A percentile compares a stretch with the other conserved stretches of the same genome.
phyloP scores from a whole-genome alignment of 1,140 invertebrate species.

The Sweltsa coloradensis region DNA sequence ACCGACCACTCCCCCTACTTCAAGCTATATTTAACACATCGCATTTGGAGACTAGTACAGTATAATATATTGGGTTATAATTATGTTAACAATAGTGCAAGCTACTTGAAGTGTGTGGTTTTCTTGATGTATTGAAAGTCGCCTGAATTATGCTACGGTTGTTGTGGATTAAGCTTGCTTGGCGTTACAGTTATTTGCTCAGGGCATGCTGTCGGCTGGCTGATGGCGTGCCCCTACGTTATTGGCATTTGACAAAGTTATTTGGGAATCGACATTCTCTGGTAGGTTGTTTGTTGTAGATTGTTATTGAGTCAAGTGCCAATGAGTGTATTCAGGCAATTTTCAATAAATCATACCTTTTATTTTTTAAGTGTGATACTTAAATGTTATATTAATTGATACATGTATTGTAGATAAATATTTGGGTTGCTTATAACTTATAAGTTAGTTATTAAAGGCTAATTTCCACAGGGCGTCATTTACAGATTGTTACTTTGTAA shows the following conservation, averaged over 20 bases:
- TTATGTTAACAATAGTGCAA: conserved; percentile 1
- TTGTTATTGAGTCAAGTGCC: too few species aligned
- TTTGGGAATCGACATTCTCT: neutral
- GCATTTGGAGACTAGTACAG: neutral
- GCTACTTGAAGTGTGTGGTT: conserved; percentile 1
- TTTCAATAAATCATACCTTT: conserved; percentile 5
- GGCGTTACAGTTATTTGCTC: neutral
- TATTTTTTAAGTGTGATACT: conserved; percentile 8
- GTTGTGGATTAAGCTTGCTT: neutral
- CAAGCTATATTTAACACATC: too few species aligned
- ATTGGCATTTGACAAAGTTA: neutral
- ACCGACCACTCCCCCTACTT: too few species aligned
- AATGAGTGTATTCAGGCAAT: neutral
- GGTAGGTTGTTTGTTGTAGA: too few species aligned
- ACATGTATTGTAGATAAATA: conserved; percentile 4
- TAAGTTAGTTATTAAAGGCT: conserved; percentile 2
- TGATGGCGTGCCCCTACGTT: neutral
- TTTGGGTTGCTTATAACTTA: conserved; percentile 5
- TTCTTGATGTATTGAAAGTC: neutral
- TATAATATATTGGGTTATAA: neutral
- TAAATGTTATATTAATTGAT: conserved; percentile 5
- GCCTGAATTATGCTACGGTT: neutral
- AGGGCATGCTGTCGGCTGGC: neutral
- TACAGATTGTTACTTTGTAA: too few species aligned
- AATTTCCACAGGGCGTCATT: neutral